These are phyloP conservation scores for Riptortus pedestris DNA, from an alignment of 1,140 invertebrate genomes.

Conservation along the genomic window DNA sequence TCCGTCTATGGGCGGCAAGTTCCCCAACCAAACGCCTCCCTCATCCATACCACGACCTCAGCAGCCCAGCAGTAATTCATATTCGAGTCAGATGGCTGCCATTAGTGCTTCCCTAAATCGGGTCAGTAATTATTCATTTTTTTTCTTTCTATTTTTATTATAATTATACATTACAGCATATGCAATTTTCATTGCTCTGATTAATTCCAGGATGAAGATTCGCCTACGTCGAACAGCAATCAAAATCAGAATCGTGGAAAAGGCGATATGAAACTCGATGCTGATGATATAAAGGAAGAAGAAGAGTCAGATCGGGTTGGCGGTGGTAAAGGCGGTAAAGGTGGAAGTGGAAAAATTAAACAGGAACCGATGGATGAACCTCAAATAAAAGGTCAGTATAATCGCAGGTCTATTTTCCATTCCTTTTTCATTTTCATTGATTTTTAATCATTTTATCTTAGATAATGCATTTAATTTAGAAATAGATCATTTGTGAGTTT, in stretches of 20 bases:
- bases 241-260: conserved; percentile 48
- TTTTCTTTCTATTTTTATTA: too few species aligned
- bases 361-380: conserved; percentile 50
- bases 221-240: too few species aligned
- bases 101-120: conserved; percentile 49
- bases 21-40: conserved; percentile 28
- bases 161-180: too few species aligned
- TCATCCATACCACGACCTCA: conserved; percentile 36
- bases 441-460: too few species aligned
- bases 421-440: too few species aligned
- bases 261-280: conserved; percentile 54
- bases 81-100: conserved; percentile 59
- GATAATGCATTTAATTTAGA: too few species aligned
- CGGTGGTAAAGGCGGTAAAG: conserved; percentile 47
- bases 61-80: conserved; percentile 40
- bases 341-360: conserved; percentile 53
- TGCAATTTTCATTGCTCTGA: background rate
- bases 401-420: background rate
- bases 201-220: conserved; percentile 48
- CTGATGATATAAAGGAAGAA: conserved; percentile 38
- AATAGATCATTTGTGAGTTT: too few species aligned
- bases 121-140: conserved; percentile 25
- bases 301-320: conserved; percentile 38
- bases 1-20: conserved; percentile 23
- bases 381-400: conserved; percentile 25